Evolutionary conservation across 2,888 invertebrate genomes (phyloP).

Genomic region (Amiota minor): DNA sequence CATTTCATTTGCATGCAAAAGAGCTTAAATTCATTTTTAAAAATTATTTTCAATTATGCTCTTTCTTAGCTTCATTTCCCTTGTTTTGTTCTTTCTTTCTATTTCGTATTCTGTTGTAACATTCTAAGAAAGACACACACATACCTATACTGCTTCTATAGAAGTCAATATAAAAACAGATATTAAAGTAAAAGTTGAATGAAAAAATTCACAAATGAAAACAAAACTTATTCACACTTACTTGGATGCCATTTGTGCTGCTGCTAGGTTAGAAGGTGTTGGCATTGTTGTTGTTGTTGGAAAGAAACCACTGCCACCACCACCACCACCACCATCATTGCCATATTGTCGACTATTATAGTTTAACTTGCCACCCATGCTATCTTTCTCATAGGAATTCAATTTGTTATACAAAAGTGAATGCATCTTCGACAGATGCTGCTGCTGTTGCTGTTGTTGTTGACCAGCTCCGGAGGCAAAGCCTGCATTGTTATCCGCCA

Average conservation of each 20-base stretch:
- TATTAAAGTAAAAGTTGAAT: background rate
- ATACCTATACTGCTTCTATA: background rate
- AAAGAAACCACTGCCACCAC: slow-evolving; percentile 35
- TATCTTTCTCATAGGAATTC: slow-evolving; percentile 69
- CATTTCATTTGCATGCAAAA: slow-evolving; percentile 54
- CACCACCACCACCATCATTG: slow-evolving; percentile 30
- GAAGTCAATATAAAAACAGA: background rate
- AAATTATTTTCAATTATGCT: slow-evolving; percentile 21
- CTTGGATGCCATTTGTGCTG: slow-evolving; percentile 69
- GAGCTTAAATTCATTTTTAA: slow-evolving; percentile 14
- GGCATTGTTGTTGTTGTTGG: slow-evolving; percentile 56
- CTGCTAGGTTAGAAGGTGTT: slow-evolving; percentile 55
- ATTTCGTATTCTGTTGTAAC: background rate
- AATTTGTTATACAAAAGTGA: slow-evolving; percentile 61
- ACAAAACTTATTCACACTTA: slow-evolving; percentile 49
- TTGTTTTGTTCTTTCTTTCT: too few species aligned
- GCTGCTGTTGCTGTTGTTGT: slow-evolving; percentile 19
- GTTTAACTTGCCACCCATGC: slow-evolving; percentile 49
- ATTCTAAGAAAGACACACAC: background rate
- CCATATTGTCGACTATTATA: slow-evolving; percentile 38
- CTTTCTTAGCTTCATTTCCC: background rate
- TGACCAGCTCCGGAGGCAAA: slow-evolving; percentile 37
- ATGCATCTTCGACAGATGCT: background rate
- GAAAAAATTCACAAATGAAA: background rate
- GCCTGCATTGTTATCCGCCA: slow-evolving; percentile 59